Conservation (phyloP, 92 coral and sea anemone species). For the Pocillopora meandrina region DNA sequence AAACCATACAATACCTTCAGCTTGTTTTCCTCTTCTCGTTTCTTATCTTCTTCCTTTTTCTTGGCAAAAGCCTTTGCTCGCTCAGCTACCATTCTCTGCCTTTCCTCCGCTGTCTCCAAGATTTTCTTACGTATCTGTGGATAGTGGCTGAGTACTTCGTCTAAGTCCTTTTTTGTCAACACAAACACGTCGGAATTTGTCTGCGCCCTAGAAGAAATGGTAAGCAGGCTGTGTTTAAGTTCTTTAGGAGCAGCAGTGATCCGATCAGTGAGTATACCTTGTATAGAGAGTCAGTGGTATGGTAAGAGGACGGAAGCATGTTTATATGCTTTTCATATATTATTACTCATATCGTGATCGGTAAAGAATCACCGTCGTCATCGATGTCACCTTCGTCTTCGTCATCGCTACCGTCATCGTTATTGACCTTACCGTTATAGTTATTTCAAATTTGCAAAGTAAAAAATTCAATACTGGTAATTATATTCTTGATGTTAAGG, state of each 20-base stretch:
- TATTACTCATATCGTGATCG: too few species aligned
- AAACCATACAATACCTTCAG: constrained; percentile 12
- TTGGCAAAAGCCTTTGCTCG: constrained; percentile 80
- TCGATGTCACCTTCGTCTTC: too few species aligned
- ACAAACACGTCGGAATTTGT: constrained; percentile 81
- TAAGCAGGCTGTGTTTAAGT: neutral
- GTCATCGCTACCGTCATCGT: too few species aligned
- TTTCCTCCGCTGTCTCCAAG: constrained; percentile 81
- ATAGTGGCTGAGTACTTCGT: constrained; percentile 82
- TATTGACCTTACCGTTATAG: too few species aligned
- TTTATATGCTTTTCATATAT: too few species aligned
- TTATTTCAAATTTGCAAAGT: too few species aligned
- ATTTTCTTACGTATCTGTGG: constrained; percentile 85
- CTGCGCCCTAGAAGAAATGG: constrained; percentile 56
- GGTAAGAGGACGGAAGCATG: too few species aligned
- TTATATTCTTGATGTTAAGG: too few species aligned
- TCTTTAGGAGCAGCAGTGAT: neutral
- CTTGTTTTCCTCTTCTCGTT: constrained; percentile 65
- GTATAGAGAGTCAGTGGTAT: too few species aligned
- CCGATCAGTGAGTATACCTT: too few species aligned
- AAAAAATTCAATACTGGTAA: too few species aligned
- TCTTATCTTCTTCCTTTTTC: constrained; percentile 84
- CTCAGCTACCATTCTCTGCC: constrained; percentile 79
- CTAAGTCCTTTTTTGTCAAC: constrained; percentile 78
- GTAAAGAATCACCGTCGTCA: too few species aligned